phyloP scores from a whole-genome alignment of 2,888 invertebrate genomes.

The Lasioglossum figueresi region DNA sequence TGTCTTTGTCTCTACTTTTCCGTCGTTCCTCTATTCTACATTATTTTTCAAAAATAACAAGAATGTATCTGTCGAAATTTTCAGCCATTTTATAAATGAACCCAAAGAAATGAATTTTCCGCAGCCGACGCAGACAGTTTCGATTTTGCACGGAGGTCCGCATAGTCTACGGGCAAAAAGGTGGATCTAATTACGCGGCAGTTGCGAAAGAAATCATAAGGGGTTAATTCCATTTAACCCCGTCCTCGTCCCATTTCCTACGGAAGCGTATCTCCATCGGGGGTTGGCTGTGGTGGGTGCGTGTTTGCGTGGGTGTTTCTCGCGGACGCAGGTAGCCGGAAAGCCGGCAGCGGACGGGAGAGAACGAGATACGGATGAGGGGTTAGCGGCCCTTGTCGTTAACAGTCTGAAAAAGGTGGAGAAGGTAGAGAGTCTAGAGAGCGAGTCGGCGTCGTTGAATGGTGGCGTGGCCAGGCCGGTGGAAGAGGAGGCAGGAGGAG shows the following conservation, averaged over 20 bases:
- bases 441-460: constrained; percentile 29
- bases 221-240: constrained; percentile 36
- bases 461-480: constrained; percentile 32
- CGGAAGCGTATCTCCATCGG: constrained; percentile 13
- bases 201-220: not conserved
- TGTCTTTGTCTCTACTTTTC: not conserved
- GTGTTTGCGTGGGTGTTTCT: not conserved
- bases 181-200: not conserved
- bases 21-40: not conserved
- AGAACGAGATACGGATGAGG: constrained; percentile 33
- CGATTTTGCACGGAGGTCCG: too few relatives aligned
- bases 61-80: not conserved
- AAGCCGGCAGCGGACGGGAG: not conserved
- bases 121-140: too few relatives aligned
- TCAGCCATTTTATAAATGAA: not conserved
- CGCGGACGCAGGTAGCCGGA: not conserved
- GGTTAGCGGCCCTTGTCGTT: constrained; percentile 29
- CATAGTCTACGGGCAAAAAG: not conserved
- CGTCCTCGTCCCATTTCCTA: constrained; percentile 33
- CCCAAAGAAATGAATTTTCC: too few relatives aligned
- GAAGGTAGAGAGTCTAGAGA: not conserved
- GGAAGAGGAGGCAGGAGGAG: not conserved
- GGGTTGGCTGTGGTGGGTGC: not conserved
- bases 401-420: not conserved
- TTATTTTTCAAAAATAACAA: not conserved